Percentiles rank a stretch among this genome's conserved stretches.
phyloP scores from a whole-genome alignment of 2,797 vertebrate species.

The Melanotaenia boesemani region DNA sequence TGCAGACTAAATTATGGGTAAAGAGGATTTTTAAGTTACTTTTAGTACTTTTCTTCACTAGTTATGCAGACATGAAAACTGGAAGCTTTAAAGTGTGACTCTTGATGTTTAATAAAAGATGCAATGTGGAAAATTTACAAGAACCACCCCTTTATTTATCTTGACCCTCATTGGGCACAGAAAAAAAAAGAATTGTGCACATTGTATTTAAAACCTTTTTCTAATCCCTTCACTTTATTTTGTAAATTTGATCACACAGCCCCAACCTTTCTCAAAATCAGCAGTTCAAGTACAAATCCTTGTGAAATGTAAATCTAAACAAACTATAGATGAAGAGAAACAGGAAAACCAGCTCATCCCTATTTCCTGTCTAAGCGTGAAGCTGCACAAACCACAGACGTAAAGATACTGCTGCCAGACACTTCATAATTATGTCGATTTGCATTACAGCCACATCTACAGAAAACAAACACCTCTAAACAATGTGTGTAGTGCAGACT shows the following conservation, averaged over 20 bases:
- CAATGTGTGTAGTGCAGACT: background rate
- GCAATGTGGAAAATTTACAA: too few species aligned
- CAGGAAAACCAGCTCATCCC: constrained; percentile 81
- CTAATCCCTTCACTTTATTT: background rate
- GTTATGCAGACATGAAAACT: too few species aligned
- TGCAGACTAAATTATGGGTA: too few species aligned
- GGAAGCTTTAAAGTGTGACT: too few species aligned
- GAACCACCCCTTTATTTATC: too few species aligned
- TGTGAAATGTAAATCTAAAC: constrained; percentile 58
- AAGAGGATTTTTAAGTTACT: too few species aligned
- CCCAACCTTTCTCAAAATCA: constrained; percentile 2
- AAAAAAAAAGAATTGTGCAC: too few species aligned
- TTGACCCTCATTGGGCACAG: too few species aligned
- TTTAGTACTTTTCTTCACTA: too few species aligned
- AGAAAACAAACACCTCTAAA: constrained; percentile 30
- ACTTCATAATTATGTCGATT: constrained; percentile 52
- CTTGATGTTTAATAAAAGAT: too few species aligned
- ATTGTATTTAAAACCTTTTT: too few species aligned
- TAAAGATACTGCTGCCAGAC: constrained; percentile 50
- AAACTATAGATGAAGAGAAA: constrained; percentile 70
- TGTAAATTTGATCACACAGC: background rate
- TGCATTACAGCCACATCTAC: constrained; percentile 40
- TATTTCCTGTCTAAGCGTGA: constrained; percentile 82
- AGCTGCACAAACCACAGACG: constrained; percentile 77
- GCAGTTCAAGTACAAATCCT: constrained; percentile 35